A percentile compares a stretch with the other conserved stretches of the same genome.
phyloP scores from a whole-genome alignment of 1,140 invertebrate genomes.

The Choristoneura fumiferana region DNA sequence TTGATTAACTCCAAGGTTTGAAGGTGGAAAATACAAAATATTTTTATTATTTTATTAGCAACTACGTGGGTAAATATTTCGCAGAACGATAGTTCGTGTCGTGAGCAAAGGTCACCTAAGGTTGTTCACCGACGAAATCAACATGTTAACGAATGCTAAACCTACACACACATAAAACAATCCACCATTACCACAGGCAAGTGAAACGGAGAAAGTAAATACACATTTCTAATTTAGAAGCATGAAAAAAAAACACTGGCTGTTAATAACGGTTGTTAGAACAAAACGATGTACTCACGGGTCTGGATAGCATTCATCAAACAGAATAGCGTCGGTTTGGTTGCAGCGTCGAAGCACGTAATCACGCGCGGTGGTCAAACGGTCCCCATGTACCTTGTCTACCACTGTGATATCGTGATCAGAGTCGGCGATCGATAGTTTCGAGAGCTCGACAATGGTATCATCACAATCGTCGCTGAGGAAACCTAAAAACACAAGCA shows the following conservation, averaged over 20 bases:
- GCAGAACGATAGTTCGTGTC: not conserved
- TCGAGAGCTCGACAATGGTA: conserved; percentile 74
- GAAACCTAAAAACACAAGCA: conserved; percentile 66
- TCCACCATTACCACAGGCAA: not conserved
- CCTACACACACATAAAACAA: conserved; percentile 25
- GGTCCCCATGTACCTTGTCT: conserved; percentile 61
- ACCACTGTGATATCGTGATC: conserved; percentile 59
- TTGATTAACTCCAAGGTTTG: too few species aligned
- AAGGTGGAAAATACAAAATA: not conserved
- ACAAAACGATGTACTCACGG: conserved; percentile 71
- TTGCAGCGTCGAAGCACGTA: conserved; percentile 82
- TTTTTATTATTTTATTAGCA: not conserved
- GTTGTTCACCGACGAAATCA: not conserved
- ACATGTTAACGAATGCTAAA: conserved; percentile 31
- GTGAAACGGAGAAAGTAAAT: conserved; percentile 20
- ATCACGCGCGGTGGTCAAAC: conserved; percentile 68
- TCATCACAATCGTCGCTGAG: conserved; percentile 76
- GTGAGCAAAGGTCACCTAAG: not conserved
- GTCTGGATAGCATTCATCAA: conserved; percentile 81
- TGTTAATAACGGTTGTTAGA: not conserved
- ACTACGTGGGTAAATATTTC: not conserved
- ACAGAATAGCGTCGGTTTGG: conserved; percentile 80
- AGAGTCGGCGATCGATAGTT: conserved; percentile 70
- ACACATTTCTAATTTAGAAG: not conserved
- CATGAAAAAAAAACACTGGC: conserved; percentile 2